Conservation (phyloP, 2,797 vertebrate species). For the Pelobates cultripes region DNA sequence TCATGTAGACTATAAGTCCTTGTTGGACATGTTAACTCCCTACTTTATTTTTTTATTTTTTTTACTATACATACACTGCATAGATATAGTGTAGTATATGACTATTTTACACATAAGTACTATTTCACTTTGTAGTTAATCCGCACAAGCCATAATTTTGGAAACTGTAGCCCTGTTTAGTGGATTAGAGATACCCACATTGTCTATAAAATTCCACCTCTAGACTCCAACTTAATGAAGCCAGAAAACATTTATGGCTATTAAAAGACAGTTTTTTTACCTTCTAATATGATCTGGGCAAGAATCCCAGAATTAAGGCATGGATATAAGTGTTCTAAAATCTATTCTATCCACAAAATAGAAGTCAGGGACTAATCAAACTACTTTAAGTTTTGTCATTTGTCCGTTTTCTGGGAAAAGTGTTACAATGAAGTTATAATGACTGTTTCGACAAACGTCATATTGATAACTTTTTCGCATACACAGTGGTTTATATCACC, state of each 20-base stretch:
- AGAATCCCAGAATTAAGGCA: constrained; percentile 13
- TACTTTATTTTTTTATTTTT: no score
- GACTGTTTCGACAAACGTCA: constrained; percentile 11
- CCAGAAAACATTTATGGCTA: constrained; percentile 7
- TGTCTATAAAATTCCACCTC: no score
- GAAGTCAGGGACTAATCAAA: constrained; percentile 8
- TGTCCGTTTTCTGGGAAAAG: not conserved
- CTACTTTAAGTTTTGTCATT: not conserved
- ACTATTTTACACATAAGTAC: no score
- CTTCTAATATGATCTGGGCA: constrained; percentile 42
- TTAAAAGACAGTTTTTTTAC: constrained; percentile 18
- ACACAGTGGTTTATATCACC: constrained; percentile 10
- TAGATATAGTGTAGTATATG: no score
- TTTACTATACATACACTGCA: no score
- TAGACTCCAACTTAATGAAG: not conserved
- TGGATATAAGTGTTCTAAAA: constrained; percentile 21
- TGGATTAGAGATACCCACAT: no score
- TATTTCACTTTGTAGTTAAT: no score
- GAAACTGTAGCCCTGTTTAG: no score
- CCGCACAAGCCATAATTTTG: no score
- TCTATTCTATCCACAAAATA: constrained; percentile 24
- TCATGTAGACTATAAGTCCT: no score
- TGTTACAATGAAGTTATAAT: constrained; percentile 1
- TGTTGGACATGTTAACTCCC: no score
- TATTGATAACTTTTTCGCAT: constrained; percentile 21